A percentile compares a stretch with the other conserved stretches of the same genome.
These are phyloP conservation scores for Aviceda cuculoides DNA, from an alignment of 2,797 vertebrate species.

Conservation along the genomic window DNA sequence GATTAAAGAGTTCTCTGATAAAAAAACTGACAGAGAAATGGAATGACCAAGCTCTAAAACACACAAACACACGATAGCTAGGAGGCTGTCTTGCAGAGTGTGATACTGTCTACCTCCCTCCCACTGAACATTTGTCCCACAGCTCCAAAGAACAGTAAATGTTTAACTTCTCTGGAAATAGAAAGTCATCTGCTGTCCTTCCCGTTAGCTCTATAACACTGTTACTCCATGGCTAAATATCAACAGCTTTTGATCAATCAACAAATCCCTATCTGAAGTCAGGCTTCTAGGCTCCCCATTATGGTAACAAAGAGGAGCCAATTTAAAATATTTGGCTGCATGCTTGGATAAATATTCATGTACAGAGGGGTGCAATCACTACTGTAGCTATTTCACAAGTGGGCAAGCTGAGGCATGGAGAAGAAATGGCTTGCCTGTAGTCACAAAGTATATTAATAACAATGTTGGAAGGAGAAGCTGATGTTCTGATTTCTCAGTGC, in stretches of 20 bases:
- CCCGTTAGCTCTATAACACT: not conserved
- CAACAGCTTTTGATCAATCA: not conserved
- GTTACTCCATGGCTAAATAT: not conserved
- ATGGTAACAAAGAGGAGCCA: not conserved
- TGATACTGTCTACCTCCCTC: not conserved
- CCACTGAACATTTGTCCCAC: not conserved
- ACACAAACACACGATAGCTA: not conserved
- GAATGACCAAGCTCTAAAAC: not conserved
- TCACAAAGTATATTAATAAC: not conserved
- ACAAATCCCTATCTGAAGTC: not conserved
- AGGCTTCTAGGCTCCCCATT: not conserved
- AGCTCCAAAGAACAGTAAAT: constrained; percentile 33
- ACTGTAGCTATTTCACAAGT: not conserved
- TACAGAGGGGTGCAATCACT: not conserved
- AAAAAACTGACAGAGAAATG: not conserved
- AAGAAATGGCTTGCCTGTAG: not conserved
- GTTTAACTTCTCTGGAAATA: constrained; percentile 25
- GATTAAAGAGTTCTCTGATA: not conserved
- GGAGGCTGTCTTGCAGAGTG: not conserved
- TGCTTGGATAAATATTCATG: not conserved
- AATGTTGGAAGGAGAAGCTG: not conserved
- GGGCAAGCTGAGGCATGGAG: not conserved
- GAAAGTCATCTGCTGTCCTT: constrained; percentile 1
- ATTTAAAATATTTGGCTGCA: not conserved
- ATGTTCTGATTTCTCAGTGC: not conserved